Conservation (phyloP, 2,888 invertebrate genomes). For the Augochlorella aurata region DNA sequence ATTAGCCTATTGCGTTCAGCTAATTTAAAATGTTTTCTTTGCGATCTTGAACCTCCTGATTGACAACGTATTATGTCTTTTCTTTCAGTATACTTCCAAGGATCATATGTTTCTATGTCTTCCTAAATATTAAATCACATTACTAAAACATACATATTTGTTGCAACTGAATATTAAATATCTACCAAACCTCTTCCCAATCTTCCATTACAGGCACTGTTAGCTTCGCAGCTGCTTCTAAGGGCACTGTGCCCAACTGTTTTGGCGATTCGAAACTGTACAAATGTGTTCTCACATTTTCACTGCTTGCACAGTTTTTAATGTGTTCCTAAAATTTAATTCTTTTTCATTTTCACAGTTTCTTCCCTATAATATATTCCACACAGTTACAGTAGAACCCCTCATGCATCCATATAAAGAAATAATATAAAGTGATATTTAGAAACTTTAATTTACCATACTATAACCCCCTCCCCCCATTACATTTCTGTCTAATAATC, state of each 20-base stretch:
- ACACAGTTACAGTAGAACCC: no score
- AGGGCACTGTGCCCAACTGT: slow-evolving; percentile 12
- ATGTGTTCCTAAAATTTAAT: slow-evolving; percentile 24
- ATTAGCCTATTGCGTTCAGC: slow-evolving; percentile 16
- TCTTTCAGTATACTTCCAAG: slow-evolving; percentile 12
- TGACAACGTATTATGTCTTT: slow-evolving; percentile 30
- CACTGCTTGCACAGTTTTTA: background rate
- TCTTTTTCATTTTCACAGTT: background rate
- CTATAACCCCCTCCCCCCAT: no score
- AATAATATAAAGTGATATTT: no score
- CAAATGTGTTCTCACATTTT: background rate
- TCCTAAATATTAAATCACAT: slow-evolving; percentile 18
- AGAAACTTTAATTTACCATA: background rate
- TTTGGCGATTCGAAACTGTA: background rate
- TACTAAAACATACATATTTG: background rate
- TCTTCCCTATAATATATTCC: background rate
- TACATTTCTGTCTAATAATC: no score
- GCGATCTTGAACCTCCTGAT: background rate
- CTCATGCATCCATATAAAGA: no score
- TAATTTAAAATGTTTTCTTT: slow-evolving; percentile 15
- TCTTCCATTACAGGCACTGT: slow-evolving; percentile 15
- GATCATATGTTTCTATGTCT: slow-evolving; percentile 17
- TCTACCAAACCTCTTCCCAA: slow-evolving; percentile 38
- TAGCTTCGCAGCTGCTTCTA: slow-evolving; percentile 14
- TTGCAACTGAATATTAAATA: slow-evolving; percentile 2